Evolutionary conservation across 2,113 vertebrate genomes (phyloP).

Genomic region (Puffinus mauretanicus): DNA sequence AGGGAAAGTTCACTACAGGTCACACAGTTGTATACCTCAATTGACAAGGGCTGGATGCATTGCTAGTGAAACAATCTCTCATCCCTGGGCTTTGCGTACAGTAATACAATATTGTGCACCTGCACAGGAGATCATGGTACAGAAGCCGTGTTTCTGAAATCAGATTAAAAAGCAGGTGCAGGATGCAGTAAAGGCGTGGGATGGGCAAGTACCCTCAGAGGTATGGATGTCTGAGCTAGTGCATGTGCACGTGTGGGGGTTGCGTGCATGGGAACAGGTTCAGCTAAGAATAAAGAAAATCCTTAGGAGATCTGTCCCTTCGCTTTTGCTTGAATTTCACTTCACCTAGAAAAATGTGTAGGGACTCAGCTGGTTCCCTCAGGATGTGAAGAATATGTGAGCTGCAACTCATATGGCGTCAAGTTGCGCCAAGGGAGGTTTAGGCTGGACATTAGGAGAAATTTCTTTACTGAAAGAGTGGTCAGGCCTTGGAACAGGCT

Average conservation of each 20-base stretch:
- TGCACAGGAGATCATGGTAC: neutral
- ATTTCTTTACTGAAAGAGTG: too few relatives aligned
- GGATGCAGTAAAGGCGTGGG: neutral
- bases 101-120: neutral
- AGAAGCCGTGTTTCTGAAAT: neutral
- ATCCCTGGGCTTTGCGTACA: neutral
- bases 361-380: neutral
- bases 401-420: neutral
- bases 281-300: neutral
- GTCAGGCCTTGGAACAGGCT: too few relatives aligned
- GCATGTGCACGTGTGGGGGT: rapidly evolving
- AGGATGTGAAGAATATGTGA: neutral
- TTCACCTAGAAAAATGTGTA: neutral
- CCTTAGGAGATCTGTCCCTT: neutral
- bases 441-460: too few relatives aligned
- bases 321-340: neutral
- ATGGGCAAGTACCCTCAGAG: neutral
- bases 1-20: conserved; percentile 15
- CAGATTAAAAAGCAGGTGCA: neutral
- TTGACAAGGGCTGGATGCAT: conserved; percentile 7
- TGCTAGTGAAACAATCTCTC: neutral
- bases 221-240: neutral
- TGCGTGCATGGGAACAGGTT: neutral
- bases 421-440: too few relatives aligned
- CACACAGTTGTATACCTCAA: neutral